These are phyloP conservation scores for Dromaius novaehollandiae DNA, from an alignment of 2,113 vertebrate species.

Conservation along the genomic window DNA sequence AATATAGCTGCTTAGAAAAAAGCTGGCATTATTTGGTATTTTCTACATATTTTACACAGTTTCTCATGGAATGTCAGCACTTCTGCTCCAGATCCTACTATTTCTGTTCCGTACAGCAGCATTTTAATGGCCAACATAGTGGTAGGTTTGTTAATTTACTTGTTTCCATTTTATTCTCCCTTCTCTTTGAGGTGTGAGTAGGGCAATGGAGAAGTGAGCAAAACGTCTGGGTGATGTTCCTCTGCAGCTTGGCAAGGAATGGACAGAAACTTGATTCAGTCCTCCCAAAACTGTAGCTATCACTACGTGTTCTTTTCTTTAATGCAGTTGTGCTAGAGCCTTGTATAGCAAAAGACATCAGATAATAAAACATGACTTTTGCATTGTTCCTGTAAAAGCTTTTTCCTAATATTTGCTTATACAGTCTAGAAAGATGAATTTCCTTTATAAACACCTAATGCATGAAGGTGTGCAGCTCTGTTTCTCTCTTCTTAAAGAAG, in stretches of 20 bases:
- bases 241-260: background rate
- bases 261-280: background rate
- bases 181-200: background rate
- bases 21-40: background rate
- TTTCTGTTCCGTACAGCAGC: rapidly evolving
- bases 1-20: background rate
- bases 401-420: background rate
- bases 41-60: background rate
- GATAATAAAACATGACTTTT: background rate
- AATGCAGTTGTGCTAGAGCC: background rate
- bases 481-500: background rate
- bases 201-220: background rate
- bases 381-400: background rate
- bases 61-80: rapidly evolving
- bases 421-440: background rate
- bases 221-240: background rate
- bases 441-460: background rate
- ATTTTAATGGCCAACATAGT: background rate
- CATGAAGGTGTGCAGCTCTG: rapidly evolving
- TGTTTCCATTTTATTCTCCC: background rate
- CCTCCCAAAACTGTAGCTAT: background rate
- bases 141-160: background rate
- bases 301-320: background rate
- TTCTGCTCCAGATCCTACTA: background rate
- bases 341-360: background rate